Conservation (phyloP, 2,888 invertebrate genomes). For the Platypus cylindrus region DNA sequence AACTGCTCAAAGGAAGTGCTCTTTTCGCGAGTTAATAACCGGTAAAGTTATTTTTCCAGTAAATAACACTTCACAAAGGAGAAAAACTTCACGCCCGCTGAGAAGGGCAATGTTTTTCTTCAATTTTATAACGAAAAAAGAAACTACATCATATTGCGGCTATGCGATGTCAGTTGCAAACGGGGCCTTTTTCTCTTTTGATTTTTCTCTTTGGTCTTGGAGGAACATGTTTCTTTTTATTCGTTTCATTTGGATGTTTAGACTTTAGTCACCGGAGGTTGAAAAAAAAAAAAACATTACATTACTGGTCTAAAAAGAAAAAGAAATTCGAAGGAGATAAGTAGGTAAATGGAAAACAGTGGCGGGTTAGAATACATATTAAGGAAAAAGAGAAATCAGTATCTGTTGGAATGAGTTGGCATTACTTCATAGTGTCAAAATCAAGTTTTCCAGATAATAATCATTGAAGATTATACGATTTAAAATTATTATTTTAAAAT, state of each 20-base stretch:
- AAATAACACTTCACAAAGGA: slow-evolving; percentile 20
- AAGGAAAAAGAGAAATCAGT: too few relatives aligned
- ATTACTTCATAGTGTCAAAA: too few relatives aligned
- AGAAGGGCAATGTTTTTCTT: slow-evolving; percentile 16
- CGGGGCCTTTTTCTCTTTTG: too few relatives aligned
- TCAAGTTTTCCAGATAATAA: too few relatives aligned
- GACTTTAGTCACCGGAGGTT: too few relatives aligned
- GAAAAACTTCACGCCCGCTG: slow-evolving; percentile 16
- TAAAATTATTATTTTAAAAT: too few relatives aligned
- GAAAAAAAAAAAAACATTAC: too few relatives aligned
- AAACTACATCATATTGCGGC: slow-evolving; percentile 13
- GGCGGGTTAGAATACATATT: too few relatives aligned
- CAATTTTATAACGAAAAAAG: slow-evolving; percentile 13
- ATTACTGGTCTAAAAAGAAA: too few relatives aligned
- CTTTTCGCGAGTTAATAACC: slow-evolving; percentile 19
- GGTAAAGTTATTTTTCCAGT: slow-evolving; percentile 20
- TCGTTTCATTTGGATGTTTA: slow-evolving; percentile 12
- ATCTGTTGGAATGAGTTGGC: too few relatives aligned
- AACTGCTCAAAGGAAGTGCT: slow-evolving; percentile 14
- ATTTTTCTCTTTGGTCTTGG: slow-evolving; percentile 13
- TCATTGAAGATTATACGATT: too few relatives aligned
- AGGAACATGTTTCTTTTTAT: slow-evolving; percentile 8
- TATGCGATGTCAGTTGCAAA: slow-evolving; percentile 14
- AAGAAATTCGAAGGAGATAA: too few relatives aligned
- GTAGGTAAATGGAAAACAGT: slow-evolving; percentile 1